Evolutionary conservation across 2,113 vertebrate species (phyloP), one percentile per base, ranked within the genome.

Genomic region (Chionomys nivalis): DNA sequence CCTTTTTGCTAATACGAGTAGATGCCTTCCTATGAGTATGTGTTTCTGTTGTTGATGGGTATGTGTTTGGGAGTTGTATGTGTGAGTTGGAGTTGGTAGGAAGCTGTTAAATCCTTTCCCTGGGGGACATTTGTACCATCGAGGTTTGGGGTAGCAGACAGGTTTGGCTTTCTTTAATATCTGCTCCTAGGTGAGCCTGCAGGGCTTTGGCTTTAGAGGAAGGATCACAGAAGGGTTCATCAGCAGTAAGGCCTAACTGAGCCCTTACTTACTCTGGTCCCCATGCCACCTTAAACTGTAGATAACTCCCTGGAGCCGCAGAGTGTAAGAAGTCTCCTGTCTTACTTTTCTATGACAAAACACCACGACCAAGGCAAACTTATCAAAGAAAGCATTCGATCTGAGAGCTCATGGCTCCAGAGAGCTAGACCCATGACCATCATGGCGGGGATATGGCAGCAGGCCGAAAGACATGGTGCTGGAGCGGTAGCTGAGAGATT

Each of bases 1-100:
- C 36, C 8, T 75, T 93, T 85, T 96, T 79, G n/a, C 75, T 70
- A 75, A 65, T 82, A 79, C 42, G 58, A 91, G 24, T 58, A 39
- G 83, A n/a, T 73, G 24, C 13, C 42, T 76, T 90, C 85, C 82
- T 66, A 58, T 21, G 58, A 75, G 78, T 13, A 33, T 39, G 19
- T 12, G 10, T 52, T 94, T 88, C 87, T 24, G 47, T 89, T 94
- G 89, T 42, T 88, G 28, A n/a, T 42, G 12, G 11, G n/a, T 33
- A 9, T 28, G 36, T 36, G 33, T 24, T 85, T 72, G 83, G 33
- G 33, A 10, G 10, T 66, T 24, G 76, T n/a, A n/a, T 72, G 5
- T 44, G 11, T 79, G 42, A 94, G 39, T 93, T 66, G 92, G 85
- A 79, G 17, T 81, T 89, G 49, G 10, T 49, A 73, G 92, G 19